These are phyloP conservation scores for Aphelenchoides fujianensis DNA, from an alignment of 1,140 invertebrate species.

Conservation along the genomic window DNA sequence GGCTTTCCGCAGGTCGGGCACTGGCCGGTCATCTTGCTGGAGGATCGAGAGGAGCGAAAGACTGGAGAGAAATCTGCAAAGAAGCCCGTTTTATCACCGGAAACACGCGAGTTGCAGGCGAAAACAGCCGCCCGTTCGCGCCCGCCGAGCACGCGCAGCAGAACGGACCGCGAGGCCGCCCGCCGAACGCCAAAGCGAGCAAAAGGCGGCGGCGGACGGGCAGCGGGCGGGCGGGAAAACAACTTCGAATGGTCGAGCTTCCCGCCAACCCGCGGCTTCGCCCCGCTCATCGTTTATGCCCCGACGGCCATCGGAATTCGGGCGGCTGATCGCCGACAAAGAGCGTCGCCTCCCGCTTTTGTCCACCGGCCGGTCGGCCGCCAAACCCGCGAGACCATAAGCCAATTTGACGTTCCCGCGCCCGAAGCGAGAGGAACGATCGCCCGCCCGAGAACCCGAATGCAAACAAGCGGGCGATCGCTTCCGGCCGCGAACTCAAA, in stretches of 20 bases:
- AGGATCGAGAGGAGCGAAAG: neutral
- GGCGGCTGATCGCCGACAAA: too few species aligned
- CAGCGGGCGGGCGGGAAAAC: neutral
- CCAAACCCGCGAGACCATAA: too few species aligned
- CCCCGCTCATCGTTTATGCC: too few species aligned
- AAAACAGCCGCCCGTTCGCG: neutral
- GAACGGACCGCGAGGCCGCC: neutral
- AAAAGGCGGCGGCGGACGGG: neutral
- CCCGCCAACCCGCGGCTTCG: neutral
- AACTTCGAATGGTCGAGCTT: neutral
- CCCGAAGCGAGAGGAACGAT: too few species aligned
- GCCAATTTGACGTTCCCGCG: too few species aligned
- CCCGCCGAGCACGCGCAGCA: neutral
- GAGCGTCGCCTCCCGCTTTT: too few species aligned
- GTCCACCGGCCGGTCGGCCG: too few species aligned
- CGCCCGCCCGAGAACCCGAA: too few species aligned
- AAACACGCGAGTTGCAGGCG: neutral
- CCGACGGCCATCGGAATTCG: too few species aligned
- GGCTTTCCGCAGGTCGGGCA: conserved; percentile 42
- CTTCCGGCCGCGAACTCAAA: too few species aligned
- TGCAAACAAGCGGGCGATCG: too few species aligned
- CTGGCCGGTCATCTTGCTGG: conserved; percentile 29
- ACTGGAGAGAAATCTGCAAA: neutral
- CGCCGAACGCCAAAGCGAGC: neutral
- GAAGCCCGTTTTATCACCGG: neutral